A percentile compares a stretch with the other conserved stretches of the same genome.
These are phyloP conservation scores for Hypolimnas misippus DNA, from an alignment of 2,888 invertebrate species.

Conservation along the genomic window DNA sequence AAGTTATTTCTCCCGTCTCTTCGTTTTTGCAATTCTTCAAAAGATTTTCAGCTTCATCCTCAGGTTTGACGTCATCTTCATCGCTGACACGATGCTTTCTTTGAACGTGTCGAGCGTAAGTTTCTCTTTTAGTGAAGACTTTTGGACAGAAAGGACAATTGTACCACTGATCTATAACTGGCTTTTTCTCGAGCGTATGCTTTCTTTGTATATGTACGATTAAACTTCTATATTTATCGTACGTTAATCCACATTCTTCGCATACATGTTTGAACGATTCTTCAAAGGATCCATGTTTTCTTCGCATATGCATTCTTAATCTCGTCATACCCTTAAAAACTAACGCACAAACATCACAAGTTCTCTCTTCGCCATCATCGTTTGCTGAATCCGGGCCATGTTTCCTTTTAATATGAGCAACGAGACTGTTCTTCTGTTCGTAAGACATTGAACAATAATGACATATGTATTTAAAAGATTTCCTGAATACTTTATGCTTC, in stretches of 20 bases:
- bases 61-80: conserved; percentile 48
- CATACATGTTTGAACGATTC: conserved; percentile 70
- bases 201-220: conserved; percentile 71
- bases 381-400: conserved; percentile 62
- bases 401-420: conserved; percentile 71
- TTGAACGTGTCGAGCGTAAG: conserved; percentile 73
- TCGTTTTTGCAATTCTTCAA: conserved; percentile 56
- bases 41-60: conserved; percentile 44
- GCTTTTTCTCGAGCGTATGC: conserved; percentile 57
- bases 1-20: conserved; percentile 68
- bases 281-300: conserved; percentile 69
- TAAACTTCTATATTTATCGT: conserved; percentile 72
- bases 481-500: conserved; percentile 65
- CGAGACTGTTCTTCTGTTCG: conserved; percentile 70
- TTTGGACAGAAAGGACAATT: conserved; percentile 73
- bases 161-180: conserved; percentile 60
- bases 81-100: conserved; percentile 67
- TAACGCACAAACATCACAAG: conserved; percentile 72
- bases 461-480: conserved; percentile 66
- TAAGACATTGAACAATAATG: conserved; percentile 74
- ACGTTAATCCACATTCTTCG: conserved; percentile 68
- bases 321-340: conserved; percentile 72
- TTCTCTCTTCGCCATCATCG: conserved; percentile 64
- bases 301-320: conserved; percentile 73
- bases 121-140: conserved; percentile 69